These are phyloP conservation scores for Chrysocyon brachyurus DNA, from an alignment of 2,797 vertebrate species.

Conservation along the genomic window DNA sequence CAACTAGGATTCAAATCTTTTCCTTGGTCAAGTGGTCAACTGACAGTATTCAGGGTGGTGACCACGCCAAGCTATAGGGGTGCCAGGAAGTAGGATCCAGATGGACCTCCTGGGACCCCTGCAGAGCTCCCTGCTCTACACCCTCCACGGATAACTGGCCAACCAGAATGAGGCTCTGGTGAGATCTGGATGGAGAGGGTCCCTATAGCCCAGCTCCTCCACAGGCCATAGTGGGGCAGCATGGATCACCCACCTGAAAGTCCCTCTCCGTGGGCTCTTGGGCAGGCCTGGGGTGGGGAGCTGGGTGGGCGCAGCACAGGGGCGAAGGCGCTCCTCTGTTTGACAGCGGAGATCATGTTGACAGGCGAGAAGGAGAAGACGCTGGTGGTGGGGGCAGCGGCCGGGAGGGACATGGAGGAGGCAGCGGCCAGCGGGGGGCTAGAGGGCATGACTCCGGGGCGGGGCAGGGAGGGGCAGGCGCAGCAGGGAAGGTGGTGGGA, in stretches of 20 bases:
- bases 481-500: slow-evolving; percentile 71
- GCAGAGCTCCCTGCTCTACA: not conserved
- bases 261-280: slow-evolving; percentile 95
- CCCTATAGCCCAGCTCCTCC: not conserved
- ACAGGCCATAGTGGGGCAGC: not conserved
- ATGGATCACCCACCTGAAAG: slow-evolving; percentile 90
- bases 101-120: not conserved
- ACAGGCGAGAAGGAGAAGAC: slow-evolving; percentile 97
- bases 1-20: not conserved
- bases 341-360: slow-evolving; percentile 96
- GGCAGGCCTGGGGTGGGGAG: slow-evolving; percentile 96
- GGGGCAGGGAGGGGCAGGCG: slow-evolving; percentile 71
- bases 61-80: not conserved
- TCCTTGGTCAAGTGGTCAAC: not conserved
- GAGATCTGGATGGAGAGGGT: not conserved
- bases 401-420: slow-evolving; percentile 87
- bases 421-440: slow-evolving; percentile 90
- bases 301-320: slow-evolving; percentile 95
- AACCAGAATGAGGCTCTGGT: not conserved
- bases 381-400: slow-evolving; percentile 88
- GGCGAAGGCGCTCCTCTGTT: slow-evolving; percentile 90
- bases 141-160: not conserved
- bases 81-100: not conserved
- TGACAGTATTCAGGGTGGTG: not conserved
- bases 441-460: slow-evolving; percentile 89